Evolutionary conservation across 2,888 invertebrate genomes (phyloP), one percentile per base, ranked within the genome.

Genomic region (Melipona bicolor): DNA sequence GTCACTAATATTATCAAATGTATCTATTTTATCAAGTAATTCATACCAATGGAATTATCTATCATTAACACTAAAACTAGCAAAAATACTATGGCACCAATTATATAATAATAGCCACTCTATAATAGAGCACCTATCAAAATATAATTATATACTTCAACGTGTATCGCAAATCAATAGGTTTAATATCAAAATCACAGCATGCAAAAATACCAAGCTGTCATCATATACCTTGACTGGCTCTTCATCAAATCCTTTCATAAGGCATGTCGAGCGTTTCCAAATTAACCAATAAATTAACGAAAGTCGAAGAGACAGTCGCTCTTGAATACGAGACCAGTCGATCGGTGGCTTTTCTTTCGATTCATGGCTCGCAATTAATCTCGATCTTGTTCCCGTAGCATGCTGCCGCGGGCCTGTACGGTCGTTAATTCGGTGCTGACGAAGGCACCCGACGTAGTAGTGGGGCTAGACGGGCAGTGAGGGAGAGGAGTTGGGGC

Each of bases 361-460:
- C 84, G 83, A 80, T 76, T 82, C 76, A 82, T 81, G 88, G 75
- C 79, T 81, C 79, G 88, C 88, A 88, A 88, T 88, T 88, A 89
- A 89, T 89, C 88, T 87, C 88, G 89, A 89, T 89, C 89, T 83
- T 71, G 81, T 81, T 82, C 81, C 69, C 74, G 76, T 83, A 80
- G 77, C 68, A 79, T 75, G 81, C 82, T 77, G 74, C 70, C 78
- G 67, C n/a, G 54, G 24, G 72, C 69, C 77, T 52, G 70, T 72
- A 64, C 83, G 81, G 84, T 89, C 88, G 89, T 89, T 89, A 89
- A 89, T 88, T 89, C 89, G 88, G 85, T 78, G 82, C 84, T 84
- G 84, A 85, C 82, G 84, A 82, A 82, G 85, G 73, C 76, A 74
- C 71, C 52, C 50, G 21, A 24, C 21, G 43, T 67, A 52, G 64